A percentile compares a stretch with the other conserved stretches of the same genome.
phyloP scores from a whole-genome alignment of 1,140 invertebrate species.

The Drosophila nigromelanica region DNA sequence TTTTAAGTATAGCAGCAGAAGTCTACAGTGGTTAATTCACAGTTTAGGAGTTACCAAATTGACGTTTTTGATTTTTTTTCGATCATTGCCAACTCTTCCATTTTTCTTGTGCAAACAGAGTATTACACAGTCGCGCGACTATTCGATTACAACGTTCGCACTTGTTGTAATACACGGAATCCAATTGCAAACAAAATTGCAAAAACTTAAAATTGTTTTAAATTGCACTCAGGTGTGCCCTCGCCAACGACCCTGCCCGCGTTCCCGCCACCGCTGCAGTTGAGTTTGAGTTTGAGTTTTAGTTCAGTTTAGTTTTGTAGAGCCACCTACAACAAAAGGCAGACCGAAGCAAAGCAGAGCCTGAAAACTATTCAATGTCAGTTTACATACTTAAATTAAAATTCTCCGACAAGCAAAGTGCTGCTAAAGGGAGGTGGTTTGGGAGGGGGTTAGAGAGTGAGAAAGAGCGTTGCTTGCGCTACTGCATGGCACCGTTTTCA shows the following conservation, averaged over 20 bases:
- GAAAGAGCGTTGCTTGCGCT: not conserved
- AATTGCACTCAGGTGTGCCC: slow-evolving; percentile 50
- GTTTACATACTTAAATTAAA: slow-evolving; percentile 83
- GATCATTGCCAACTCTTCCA: not conserved
- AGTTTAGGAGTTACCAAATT: too few relatives aligned
- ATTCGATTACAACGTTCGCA: not conserved
- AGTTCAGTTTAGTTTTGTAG: slow-evolving; percentile 7
- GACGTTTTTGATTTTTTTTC: too few relatives aligned
- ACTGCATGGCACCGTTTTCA: slow-evolving; percentile 46
- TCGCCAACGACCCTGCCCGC: not conserved
- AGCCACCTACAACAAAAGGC: slow-evolving; percentile 63
- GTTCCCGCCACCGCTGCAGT: not conserved
- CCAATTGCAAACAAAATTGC: slow-evolving; percentile 70
- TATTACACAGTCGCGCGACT: not conserved
- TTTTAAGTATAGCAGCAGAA: too few relatives aligned
- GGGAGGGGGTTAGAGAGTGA: slow-evolving; percentile 26
- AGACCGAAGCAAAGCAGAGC: slow-evolving; percentile 21
- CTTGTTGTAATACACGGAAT: slow-evolving; percentile 41
- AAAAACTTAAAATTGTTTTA: slow-evolving; percentile 52
- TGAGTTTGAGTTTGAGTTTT: not conserved
- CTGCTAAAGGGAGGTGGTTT: not conserved
- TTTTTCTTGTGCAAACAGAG: not conserved
- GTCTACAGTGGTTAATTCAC: too few relatives aligned
- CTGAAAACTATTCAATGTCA: slow-evolving; percentile 78
- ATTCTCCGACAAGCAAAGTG: slow-evolving; percentile 63